phyloP scores from a whole-genome alignment of 1,140 invertebrate species.

The Gyrodactylus bullatarudis region DNA sequence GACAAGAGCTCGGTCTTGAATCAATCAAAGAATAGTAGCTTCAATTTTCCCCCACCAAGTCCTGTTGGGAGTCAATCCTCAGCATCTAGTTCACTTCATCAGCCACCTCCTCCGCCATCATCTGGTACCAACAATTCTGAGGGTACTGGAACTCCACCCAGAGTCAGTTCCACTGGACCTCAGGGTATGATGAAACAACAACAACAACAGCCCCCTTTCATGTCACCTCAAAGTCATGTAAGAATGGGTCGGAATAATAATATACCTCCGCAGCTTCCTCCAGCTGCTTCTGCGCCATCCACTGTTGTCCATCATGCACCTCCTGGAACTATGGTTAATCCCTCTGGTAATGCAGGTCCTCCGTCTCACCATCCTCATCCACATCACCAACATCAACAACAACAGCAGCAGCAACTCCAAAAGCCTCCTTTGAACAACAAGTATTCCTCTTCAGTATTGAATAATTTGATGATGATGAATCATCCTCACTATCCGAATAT shows the following conservation, averaged over 20 bases:
- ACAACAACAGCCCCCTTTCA: not conserved
- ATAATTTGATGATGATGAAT: not conserved
- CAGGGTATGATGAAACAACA: not conserved
- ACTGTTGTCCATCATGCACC: not conserved
- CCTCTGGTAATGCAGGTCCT: too few species aligned
- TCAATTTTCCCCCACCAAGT: conserved; percentile 10
- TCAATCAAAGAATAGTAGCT: conserved; percentile 8
- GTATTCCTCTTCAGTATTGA: not conserved
- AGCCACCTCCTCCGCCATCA: not conserved
- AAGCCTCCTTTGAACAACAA: not conserved
- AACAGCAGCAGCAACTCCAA: not conserved
- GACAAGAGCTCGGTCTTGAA: not conserved
- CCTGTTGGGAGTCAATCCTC: conserved; percentile 11
- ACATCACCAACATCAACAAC: not conserved
- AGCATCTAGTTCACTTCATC: conserved; percentile 8
- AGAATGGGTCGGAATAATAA: not conserved
- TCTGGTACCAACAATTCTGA: not conserved
- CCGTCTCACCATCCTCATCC: conserved; percentile 6
- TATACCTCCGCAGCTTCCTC: not conserved
- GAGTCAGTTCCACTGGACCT: not conserved
- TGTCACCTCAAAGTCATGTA: not conserved
- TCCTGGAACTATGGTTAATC: not conserved
- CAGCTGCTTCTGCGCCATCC: not conserved
- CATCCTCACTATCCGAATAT: conserved; percentile 7
- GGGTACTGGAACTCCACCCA: not conserved